Conservation (phyloP, 2,113 vertebrate genomes). For the Eolophus roseicapilla region DNA sequence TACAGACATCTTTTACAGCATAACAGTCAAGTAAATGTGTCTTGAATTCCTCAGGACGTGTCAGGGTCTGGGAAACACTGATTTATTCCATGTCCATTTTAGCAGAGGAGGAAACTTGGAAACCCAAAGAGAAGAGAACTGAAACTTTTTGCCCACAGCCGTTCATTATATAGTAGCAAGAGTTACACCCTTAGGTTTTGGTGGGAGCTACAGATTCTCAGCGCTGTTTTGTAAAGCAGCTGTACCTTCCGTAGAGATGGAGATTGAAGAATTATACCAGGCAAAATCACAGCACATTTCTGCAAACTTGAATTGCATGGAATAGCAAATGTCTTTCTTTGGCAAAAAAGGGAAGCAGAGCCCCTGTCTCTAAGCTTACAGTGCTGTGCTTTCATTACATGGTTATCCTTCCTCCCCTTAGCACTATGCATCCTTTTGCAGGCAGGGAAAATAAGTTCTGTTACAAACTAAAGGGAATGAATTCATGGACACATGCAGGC, state of each 20-base stretch:
- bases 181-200: neutral
- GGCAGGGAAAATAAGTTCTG: neutral
- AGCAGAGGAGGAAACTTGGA: neutral
- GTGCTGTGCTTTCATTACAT: rapidly evolving
- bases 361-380: too few relatives aligned
- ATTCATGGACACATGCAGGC: neutral
- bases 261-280: neutral
- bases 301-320: neutral
- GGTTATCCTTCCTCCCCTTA: neutral
- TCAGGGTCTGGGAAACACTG: neutral
- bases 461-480: neutral
- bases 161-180: neutral
- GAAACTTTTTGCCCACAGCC: neutral
- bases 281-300: neutral
- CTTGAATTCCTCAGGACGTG: neutral
- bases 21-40: neutral
- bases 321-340: neutral
- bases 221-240: neutral
- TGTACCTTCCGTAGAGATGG: neutral
- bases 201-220: neutral
- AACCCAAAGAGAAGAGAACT: neutral
- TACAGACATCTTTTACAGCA: neutral
- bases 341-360: neutral
- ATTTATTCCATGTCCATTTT: neutral
- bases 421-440: neutral